A percentile compares a stretch with the other conserved stretches of the same genome.
These are phyloP conservation scores for Chrysoperla carnea DNA, from an alignment of 1,140 invertebrate genomes.

Conservation along the genomic window DNA sequence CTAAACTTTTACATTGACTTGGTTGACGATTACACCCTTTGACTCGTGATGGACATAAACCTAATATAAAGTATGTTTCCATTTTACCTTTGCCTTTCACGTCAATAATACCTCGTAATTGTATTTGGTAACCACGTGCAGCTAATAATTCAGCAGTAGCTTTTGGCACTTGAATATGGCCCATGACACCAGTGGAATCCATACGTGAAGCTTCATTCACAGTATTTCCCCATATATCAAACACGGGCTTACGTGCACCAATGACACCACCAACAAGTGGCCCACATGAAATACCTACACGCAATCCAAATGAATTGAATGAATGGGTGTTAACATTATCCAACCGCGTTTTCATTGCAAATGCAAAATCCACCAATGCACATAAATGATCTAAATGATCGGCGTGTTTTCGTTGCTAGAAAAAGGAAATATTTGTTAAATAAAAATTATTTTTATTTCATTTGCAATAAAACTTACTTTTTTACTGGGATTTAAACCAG, in stretches of 20 bases:
- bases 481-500: conserved; percentile 73
- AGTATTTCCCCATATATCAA: conserved; percentile 92
- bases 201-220: conserved; percentile 90
- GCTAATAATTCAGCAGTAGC: conserved; percentile 63
- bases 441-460: background rate
- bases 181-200: conserved; percentile 79
- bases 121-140: conserved; percentile 47
- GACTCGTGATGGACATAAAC: conserved; percentile 31
- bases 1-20: conserved; percentile 57
- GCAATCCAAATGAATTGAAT: conserved; percentile 90
- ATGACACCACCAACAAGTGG: conserved; percentile 94
- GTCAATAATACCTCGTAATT: conserved; percentile 62
- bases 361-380: conserved; percentile 82
- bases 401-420: conserved; percentile 26
- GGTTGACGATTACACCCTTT: conserved; percentile 40
- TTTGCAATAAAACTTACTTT: conserved; percentile 26
- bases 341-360: conserved; percentile 75
- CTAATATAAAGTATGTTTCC: conserved; percentile 82
- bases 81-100: conserved; percentile 92
- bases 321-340: conserved; percentile 91
- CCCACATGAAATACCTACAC: conserved; percentile 85
- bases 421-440: conserved; percentile 8
- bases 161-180: conserved; percentile 72
- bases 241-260: conserved; percentile 91
- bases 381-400: conserved; percentile 62